Evolutionary conservation across 2,888 invertebrate genomes (phyloP).

Genomic region (Phoronis australis): DNA sequence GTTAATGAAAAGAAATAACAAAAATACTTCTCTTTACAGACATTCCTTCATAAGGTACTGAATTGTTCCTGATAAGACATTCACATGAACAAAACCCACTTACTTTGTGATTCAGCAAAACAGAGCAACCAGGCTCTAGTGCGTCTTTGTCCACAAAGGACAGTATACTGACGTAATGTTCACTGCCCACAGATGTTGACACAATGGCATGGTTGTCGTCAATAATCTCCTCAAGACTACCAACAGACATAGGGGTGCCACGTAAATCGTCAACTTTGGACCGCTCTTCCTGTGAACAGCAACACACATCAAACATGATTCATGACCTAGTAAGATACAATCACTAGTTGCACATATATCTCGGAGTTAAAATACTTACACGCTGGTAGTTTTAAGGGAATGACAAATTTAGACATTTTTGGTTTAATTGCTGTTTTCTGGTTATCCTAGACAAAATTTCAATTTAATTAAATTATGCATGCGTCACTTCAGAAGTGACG

Average conservation of each 20-base stretch:
- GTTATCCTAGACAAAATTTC: no score
- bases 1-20: not conserved
- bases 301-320: no score
- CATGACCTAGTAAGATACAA: no score
- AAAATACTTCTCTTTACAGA: no score
- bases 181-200: slow-evolving; percentile 96
- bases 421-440: no score
- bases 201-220: slow-evolving; percentile 99
- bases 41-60: not conserved
- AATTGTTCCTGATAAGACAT: not conserved
- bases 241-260: slow-evolving; percentile 99
- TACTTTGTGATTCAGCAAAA: slow-evolving; percentile 93
- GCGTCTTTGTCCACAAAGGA: slow-evolving; percentile 99
- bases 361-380: no score
- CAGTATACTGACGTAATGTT: slow-evolving; percentile 98
- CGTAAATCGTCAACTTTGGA: slow-evolving; percentile 97
- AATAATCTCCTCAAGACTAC: slow-evolving; percentile 98
- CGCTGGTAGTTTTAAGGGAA: no score
- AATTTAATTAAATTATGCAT: no score
- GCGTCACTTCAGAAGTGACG: no score
- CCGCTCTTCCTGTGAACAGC: slow-evolving; percentile 86
- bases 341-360: no score
- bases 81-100: slow-evolving; percentile 6
- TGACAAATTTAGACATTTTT: no score
- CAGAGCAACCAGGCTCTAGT: slow-evolving; percentile 97